These are phyloP conservation scores for Ophion ellenae DNA, from an alignment of 2,888 invertebrate species.

Conservation along the genomic window DNA sequence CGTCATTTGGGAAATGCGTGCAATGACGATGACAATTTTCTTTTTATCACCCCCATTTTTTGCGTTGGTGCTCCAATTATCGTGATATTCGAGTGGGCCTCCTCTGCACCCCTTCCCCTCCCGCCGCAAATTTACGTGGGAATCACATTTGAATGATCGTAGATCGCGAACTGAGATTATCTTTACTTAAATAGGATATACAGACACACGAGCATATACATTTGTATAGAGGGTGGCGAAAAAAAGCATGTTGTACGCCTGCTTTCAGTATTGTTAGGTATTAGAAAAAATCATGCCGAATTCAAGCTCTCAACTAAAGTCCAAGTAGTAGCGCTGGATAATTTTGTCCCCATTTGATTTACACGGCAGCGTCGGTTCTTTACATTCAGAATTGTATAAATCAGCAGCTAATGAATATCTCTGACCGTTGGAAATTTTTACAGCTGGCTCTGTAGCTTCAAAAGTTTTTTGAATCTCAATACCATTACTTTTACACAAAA, in stretches of 20 bases:
- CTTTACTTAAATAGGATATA: constrained; percentile 62
- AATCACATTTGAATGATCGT: constrained; percentile 34
- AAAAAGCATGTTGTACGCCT: background rate
- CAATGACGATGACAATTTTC: constrained; percentile 70
- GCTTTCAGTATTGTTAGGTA: background rate
- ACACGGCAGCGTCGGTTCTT: background rate
- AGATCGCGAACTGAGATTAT: constrained; percentile 41
- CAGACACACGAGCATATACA: constrained; percentile 4
- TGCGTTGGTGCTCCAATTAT: constrained; percentile 40
- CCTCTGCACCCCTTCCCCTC: background rate
- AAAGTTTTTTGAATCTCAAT: too few species aligned
- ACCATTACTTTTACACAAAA: too few species aligned
- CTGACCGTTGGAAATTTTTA: too few species aligned
- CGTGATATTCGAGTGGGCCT: constrained; percentile 18
- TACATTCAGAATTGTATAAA: background rate
- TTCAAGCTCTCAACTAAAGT: background rate
- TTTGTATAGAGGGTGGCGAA: background rate
- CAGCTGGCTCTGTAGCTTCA: too few species aligned
- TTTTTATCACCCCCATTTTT: constrained; percentile 29
- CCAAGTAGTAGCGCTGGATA: background rate
- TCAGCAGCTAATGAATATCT: background rate
- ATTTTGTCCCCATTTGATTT: too few species aligned
- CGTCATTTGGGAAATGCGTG: constrained; percentile 79
- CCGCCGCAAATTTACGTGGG: background rate
- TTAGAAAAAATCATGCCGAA: background rate